A percentile compares a stretch with the other conserved stretches of the same genome.
These are phyloP conservation scores for Aphidius gifuensis DNA, from an alignment of 1,140 invertebrate genomes.

Conservation along the genomic window DNA sequence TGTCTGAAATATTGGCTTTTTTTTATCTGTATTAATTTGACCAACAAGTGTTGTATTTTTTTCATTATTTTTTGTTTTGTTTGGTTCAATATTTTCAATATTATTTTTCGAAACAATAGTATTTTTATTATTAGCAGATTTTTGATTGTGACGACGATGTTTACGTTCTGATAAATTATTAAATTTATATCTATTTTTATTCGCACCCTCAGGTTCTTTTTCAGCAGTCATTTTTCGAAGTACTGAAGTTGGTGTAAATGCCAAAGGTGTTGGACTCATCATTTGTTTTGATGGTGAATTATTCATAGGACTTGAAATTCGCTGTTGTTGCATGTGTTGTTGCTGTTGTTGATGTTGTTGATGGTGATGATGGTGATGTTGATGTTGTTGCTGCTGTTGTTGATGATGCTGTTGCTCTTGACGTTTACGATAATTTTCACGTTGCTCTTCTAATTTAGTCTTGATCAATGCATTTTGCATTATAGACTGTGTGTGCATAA, in stretches of 20 bases:
- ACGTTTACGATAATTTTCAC: conserved; percentile 74
- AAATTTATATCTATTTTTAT: conserved; percentile 32
- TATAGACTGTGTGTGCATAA: conserved; percentile 76
- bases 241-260: conserved; percentile 88
- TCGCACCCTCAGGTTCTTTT: conserved; percentile 65
- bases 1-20: not conserved
- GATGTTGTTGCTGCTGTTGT: conserved; percentile 39
- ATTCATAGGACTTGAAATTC: conserved; percentile 49
- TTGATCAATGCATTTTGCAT: conserved; percentile 81
- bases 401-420: conserved; percentile 64
- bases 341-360: conserved; percentile 30
- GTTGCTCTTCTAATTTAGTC: conserved; percentile 82
- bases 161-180: conserved; percentile 21
- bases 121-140: conserved; percentile 9
- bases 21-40: not conserved
- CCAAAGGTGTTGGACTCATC: conserved; percentile 63
- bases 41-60: not conserved
- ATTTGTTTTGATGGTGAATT: conserved; percentile 47
- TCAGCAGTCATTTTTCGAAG: conserved; percentile 91
- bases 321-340: conserved; percentile 37
- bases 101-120: not conserved
- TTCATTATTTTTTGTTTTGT: conserved; percentile 8
- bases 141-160: conserved; percentile 8
- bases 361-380: conserved; percentile 2
- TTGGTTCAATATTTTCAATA: not conserved